Base-by-base conservation (phyloP, 35 echinoderm and acorn worm species). In the Ophioderma brevispina region DNA sequence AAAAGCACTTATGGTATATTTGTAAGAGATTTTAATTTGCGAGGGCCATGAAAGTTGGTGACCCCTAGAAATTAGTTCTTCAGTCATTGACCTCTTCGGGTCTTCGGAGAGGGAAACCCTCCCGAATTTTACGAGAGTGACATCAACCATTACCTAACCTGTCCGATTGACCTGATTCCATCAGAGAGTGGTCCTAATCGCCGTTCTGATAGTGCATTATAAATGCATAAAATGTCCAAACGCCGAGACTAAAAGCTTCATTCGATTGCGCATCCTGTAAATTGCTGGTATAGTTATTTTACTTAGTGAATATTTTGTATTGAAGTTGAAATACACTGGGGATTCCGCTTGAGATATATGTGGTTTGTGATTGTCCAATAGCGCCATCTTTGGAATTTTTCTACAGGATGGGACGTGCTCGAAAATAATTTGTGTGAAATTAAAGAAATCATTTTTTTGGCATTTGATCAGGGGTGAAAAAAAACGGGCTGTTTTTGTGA, bases 61-160 rank as follows among this genome's bases (percentile, higher is more conserved):
- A n/a, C 59, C 23, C 59, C 59, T 25, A 15, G 2, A 70, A 25
- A 25, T 13, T 25, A 18, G 10, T 70, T 70, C 23, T 25, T 18
- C n/a, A 25, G n/a, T 70, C 59, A n/a, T 70, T 70, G 59, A 70
- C 59, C 59, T 70, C 28, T 70, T 70, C 59, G 59, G 59, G 59
- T 30, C 17, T 70, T 70, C 59, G 59, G 59, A 30, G 59, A 70
- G 59, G 59, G 59, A 70, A 70, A 70, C 59, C 59, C 59, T 70
- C n/a, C 59, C 59, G n/a, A 70, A 70, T 70, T 70, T 70, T 15
- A 8, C 59, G 59, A 70, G 59, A 70, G 59, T 70, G 59, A 70
- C 59, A 25, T 70, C 59, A 70, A 8, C 59, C 59, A 70, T 70
- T 8, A 70, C 59, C 59, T 70, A 70, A 70, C 59, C 59, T 70